Evolutionary conservation across 2,113 vertebrate genomes (phyloP), one percentile per base, ranked within the genome.

Genomic region (Rhodinocichla rosea): DNA sequence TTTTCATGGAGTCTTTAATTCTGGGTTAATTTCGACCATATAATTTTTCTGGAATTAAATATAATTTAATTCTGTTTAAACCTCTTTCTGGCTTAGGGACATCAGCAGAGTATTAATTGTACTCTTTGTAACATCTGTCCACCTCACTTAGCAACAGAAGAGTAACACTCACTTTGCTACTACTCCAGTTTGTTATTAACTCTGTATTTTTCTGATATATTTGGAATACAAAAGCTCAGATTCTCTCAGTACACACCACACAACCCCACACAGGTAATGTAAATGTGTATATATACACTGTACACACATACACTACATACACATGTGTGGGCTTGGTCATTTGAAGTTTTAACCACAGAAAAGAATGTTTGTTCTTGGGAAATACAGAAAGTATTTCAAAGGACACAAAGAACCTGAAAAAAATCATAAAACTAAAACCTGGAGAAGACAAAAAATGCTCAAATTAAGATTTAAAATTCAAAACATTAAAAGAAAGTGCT

Each of bases 31-130:
- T 96, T 96, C 49, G 67, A 33, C 39, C 35, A 87, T 73, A 71
- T 68, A 95, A 89, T 59, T 81, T 91, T 42, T 87, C 69, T n/a
- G 75, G 87, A 97, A 97, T 82, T 80, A 96, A 91, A 84, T 73
- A 80, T 44, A 94, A 92, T 22, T 42, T 42, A 67, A 86, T 86
- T 50, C 26, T 27, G 27, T 60, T 59, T 37, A 52, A 86, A 77
- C 27, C 85, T 95, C 90, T 84, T 85, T 95, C 74, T 93, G 80
- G 55, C 65, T 97, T 89, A 93, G 86, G 80, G 87, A 73, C 56
- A 49, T 52, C 27, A 97, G 56, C 35, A 83, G 53, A 96, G 95
- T 81, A 97, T 94, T 97, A 96, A 83, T 91, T 95, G 86, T 95
- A 90, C 89, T 92, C 92, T 92, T 70, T 86, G 87, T 86, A 97